Conservation (phyloP, 92 coral and sea anemone species). For the Pocillopora grandis region DNA sequence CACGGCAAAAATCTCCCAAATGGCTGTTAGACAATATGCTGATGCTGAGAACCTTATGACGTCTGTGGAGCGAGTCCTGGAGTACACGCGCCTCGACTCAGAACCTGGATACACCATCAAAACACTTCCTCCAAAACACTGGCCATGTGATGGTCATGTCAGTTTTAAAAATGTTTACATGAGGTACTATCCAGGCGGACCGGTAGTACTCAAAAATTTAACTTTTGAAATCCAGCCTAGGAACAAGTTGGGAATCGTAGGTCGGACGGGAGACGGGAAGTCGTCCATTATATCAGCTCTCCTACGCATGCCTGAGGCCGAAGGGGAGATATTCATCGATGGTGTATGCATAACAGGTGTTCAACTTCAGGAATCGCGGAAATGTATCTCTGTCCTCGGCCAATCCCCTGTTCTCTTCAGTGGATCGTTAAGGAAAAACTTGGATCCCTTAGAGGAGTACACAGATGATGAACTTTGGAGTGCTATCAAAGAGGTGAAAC, state of each 20-base stretch:
- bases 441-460: constrained; percentile 29
- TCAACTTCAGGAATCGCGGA: neutral
- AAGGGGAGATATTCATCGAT: constrained; percentile 15
- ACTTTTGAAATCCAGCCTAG: neutral
- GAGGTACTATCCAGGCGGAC: constrained; percentile 23
- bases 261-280: constrained; percentile 26
- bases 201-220: neutral
- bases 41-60: constrained; percentile 23
- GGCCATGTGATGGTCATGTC: constrained; percentile 24
- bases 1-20: neutral
- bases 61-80: constrained; percentile 23
- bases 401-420: constrained; percentile 44
- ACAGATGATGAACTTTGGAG: constrained; percentile 21
- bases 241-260: constrained; percentile 18
- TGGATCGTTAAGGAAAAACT: constrained; percentile 25
- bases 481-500: constrained; percentile 2
- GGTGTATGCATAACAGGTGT: neutral
- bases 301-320: constrained; percentile 19
- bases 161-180: constrained; percentile 10
- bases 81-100: constrained; percentile 11
- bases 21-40: constrained; percentile 7
- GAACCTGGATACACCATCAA: constrained; percentile 12
- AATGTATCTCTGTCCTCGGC: constrained; percentile 2
- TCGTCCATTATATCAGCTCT: constrained; percentile 19
- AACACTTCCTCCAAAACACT: constrained; percentile 11